Percentiles rank a stretch among this genome's conserved stretches.
Evolutionary conservation across 2,797 vertebrate genomes (phyloP).

Genomic region (Alcedo atthis): DNA sequence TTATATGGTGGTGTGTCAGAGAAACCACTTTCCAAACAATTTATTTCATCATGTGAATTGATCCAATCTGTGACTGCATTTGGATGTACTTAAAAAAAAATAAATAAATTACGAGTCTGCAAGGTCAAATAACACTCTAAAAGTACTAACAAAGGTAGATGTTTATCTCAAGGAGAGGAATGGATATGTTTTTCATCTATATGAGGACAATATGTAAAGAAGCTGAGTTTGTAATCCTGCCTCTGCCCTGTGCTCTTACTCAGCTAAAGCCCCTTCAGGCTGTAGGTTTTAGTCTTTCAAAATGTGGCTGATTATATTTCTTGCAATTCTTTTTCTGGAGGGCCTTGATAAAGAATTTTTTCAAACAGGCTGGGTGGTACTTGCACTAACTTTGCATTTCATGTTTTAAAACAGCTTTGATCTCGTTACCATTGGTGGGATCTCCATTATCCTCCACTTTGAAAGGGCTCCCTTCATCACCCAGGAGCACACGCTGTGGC

Average conservation of each 20-base stretch:
- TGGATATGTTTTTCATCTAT: neutral
- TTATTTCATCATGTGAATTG: neutral
- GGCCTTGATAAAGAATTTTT: neutral
- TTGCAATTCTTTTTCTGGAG: neutral
- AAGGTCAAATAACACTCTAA: neutral
- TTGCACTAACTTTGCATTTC: neutral
- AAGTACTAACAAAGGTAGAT: neutral
- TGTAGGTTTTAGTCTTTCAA: neutral
- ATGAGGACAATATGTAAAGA: neutral
- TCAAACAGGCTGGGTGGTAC: neutral
- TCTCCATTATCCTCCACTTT: slow-evolving; percentile 91
- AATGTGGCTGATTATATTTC: neutral
- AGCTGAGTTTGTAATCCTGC: neutral
- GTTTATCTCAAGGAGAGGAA: neutral
- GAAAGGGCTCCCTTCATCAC: slow-evolving; percentile 97
- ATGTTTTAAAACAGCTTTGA: slow-evolving; percentile 87
- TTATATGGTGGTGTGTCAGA: neutral
- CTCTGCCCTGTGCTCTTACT: neutral
- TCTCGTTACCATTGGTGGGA: slow-evolving; percentile 92
- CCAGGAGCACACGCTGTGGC: slow-evolving; percentile 95
- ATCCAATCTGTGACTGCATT: neutral
- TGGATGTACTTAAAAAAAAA: neutral
- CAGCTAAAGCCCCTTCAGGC: neutral
- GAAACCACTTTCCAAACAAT: neutral
- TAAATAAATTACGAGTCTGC: fast-evolving